Evolutionary conservation across 2,888 invertebrate genomes (phyloP).

Genomic region (Drosophila kanekoi): DNA sequence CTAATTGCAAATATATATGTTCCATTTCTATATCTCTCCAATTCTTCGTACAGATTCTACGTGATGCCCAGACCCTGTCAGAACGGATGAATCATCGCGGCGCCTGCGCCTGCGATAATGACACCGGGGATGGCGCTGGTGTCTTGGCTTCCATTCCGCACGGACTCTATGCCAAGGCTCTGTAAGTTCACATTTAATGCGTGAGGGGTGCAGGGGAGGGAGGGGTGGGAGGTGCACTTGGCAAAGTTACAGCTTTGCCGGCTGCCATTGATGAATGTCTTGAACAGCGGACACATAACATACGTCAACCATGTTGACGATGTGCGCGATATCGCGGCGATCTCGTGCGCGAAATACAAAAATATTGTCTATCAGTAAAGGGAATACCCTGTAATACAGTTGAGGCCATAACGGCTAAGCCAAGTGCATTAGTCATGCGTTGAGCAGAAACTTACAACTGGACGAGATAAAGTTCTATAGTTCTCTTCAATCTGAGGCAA

Average conservation of each 20-base stretch:
- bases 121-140: constrained; percentile 99
- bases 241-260: constrained; percentile 40
- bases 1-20: neutral
- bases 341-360: constrained; percentile 71
- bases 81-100: constrained; percentile 99
- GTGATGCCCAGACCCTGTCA: constrained; percentile 97
- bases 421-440: neutral
- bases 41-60: constrained; percentile 90
- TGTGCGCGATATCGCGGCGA: constrained; percentile 53
- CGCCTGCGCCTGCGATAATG: constrained; percentile 99
- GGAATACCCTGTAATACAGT: neutral
- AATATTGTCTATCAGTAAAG: constrained; percentile 40
- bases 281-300: constrained; percentile 25
- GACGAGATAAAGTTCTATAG: neutral
- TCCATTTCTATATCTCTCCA: neutral
- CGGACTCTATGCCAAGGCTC: constrained; percentile 93
- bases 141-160: constrained; percentile 98
- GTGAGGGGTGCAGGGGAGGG: neutral
- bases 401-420: constrained; percentile 7
- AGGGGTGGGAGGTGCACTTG: constrained; percentile 39
- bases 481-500: neutral
- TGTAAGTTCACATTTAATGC: constrained; percentile 87
- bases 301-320: constrained; percentile 13
- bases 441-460: neutral
- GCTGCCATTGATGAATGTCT: constrained; percentile 62